Base-by-base conservation (phyloP, 2,888 invertebrate genomes). In the Caenorhabditis macrosperma region DNA sequence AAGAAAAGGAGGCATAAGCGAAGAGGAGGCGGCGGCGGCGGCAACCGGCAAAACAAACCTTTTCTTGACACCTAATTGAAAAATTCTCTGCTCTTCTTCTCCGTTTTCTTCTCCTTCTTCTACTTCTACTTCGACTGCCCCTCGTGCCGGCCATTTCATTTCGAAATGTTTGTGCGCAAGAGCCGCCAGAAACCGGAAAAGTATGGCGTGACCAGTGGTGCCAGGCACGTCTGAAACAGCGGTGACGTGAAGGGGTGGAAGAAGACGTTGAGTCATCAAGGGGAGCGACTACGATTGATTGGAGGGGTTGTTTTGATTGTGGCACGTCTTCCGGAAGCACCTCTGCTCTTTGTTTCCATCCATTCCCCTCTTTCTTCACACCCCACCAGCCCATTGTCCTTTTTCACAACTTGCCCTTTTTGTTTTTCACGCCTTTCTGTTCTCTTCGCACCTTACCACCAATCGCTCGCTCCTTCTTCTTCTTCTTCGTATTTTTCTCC, bases 11-110 rank as follows among this genome's bases (percentile, higher is more conserved):
- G 48, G 28, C 48, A 68, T 22, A 33, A 41, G n/a, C n/a, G n/a
- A n/a, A 28, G 17, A 35, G n/a, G 61, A n/a, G 50, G 28, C 69
- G 46, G 17, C 63, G 54, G 26, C 9, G 3, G 30, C 54, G 30
- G 38, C 38, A 12, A 4, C 44, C 2, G n/a, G 17, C 44, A 74
- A 74, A 74, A 74, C 64, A 74, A 74, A 74, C 74, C 74, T 74
- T 74, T 74, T 59, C 74, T 74, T 74, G 74, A 64, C 74, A 74
- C 74, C 64, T 74, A 74, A 74, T 74, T 74, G 74, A 64, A 74
- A 74, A 74, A 74, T 67, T 59, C 72, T 63, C 38, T 52, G 41
- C n/a, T n/a, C 48, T 33, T 55, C 46, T 48, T 55, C 46, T 55
- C 33, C 35, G 33, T n/a, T n/a, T n/a, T n/a, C n/a, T n/a, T n/a